phyloP scores from a whole-genome alignment of 2,888 invertebrate genomes.

The Meganola albula region DNA sequence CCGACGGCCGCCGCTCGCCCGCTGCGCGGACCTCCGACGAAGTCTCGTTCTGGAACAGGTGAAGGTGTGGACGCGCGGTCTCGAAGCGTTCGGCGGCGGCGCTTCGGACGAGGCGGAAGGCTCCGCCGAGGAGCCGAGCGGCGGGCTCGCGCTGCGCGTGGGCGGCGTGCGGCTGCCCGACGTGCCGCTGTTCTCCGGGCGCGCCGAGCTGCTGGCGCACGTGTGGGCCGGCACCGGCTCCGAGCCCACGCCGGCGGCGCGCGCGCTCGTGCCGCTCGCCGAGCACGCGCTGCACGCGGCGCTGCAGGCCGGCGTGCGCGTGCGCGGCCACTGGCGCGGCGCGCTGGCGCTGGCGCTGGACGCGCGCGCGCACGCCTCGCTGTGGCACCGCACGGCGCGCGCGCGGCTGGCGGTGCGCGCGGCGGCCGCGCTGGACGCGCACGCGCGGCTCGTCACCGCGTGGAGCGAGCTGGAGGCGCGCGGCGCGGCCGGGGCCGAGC shows the following conservation, averaged over 20 bases:
- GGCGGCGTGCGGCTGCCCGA: slow-evolving; percentile 39
- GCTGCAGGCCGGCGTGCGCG: slow-evolving; percentile 20
- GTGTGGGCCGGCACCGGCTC: slow-evolving; percentile 61
- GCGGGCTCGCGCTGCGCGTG: slow-evolving; percentile 41
- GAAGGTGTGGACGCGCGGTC: slow-evolving; percentile 46
- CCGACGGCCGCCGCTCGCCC: background rate
- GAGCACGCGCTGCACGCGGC: slow-evolving; percentile 10
- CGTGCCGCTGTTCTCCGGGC: slow-evolving; percentile 31
- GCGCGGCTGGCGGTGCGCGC: slow-evolving; percentile 14
- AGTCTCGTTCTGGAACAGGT: too few species aligned
- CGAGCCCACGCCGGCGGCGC: slow-evolving; percentile 45
- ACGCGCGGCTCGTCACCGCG: slow-evolving; percentile 32
- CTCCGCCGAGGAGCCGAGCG: slow-evolving; percentile 29
- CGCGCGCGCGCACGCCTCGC: slow-evolving; percentile 23
- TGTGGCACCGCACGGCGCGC: slow-evolving; percentile 34
- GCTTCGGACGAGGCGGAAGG: slow-evolving; percentile 12
- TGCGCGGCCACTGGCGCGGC: slow-evolving; percentile 16
- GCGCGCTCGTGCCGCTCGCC: slow-evolving; percentile 27
- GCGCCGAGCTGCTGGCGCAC: slow-evolving; percentile 56
- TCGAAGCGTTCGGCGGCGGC: slow-evolving; percentile 32
- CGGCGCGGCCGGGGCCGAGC: slow-evolving; percentile 14
- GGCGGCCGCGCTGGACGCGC: slow-evolving; percentile 18
- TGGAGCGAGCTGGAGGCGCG: slow-evolving; percentile 22
- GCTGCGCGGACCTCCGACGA: too few species aligned
- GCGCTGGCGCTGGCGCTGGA: slow-evolving; percentile 27